Evolutionary conservation across 2,113 vertebrate species (phyloP).

Genomic region (Xyliphius kryptos): DNA sequence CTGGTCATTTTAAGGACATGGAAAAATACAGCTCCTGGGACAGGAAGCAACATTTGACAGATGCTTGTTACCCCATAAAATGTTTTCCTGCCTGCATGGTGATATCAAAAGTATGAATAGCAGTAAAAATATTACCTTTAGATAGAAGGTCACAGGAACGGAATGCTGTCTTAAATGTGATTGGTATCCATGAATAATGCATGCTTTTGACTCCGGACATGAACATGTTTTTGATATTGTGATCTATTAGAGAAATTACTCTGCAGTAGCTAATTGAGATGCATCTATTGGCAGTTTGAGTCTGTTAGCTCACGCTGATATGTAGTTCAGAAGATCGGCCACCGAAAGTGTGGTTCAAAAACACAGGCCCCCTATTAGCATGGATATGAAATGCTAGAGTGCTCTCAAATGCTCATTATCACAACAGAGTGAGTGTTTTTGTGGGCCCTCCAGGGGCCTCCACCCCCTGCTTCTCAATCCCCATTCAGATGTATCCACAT

Average conservation of each 20-base stretch:
- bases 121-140: too few relatives aligned
- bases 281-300: conserved; percentile 43
- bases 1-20: background rate
- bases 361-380: conserved; percentile 60
- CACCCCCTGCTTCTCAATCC: conserved; percentile 52
- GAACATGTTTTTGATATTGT: too few relatives aligned
- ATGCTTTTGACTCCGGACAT: too few relatives aligned
- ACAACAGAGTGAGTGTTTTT: conserved; percentile 62
- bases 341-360: conserved; percentile 46
- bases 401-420: conserved; percentile 68
- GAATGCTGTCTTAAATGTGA: too few relatives aligned
- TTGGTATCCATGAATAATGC: too few relatives aligned
- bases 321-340: conserved; percentile 48
- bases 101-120: too few relatives aligned
- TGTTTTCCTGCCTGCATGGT: too few relatives aligned
- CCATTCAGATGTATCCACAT: conserved; percentile 60
- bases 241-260: too few relatives aligned
- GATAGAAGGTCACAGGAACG: too few relatives aligned
- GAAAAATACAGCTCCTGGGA: too few relatives aligned
- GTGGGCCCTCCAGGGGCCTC: conserved; percentile 49
- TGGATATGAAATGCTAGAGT: conserved; percentile 59
- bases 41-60: too few relatives aligned
- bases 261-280: conserved; percentile 49
- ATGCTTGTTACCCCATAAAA: too few relatives aligned
- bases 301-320: conserved; percentile 47